Base-by-base conservation (phyloP, 2,797 vertebrate species). In the Malurus leucopterus region DNA sequence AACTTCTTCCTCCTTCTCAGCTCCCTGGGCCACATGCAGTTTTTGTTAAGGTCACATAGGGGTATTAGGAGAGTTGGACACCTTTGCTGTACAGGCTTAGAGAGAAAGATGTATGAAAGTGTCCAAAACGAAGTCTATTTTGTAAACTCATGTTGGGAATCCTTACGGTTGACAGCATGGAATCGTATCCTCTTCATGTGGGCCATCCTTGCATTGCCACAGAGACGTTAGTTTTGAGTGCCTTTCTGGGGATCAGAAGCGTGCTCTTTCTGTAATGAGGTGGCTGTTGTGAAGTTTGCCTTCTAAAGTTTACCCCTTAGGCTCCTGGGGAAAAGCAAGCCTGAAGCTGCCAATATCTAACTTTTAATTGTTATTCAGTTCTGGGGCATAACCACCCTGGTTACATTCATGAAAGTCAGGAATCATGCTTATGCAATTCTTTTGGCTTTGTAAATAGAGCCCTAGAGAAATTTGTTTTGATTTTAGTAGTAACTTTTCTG, bases 331-430 rank as follows among this genome's bases (percentile, higher is more conserved):
- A 84, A 94, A 92, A 89, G 83, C 91, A 93, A 92, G 92, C 94
- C 89, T 53, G 79, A 89, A 94, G 90, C 86, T 91, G 92, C 93
- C 90, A 93, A 75, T 94, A 96, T 87, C 87, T 86, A 23, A 79
- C 77, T 95, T 87, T 86, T 94, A 94, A 95, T 96, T 95, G 93
- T 82, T 89, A 71, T 47, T 91, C 83, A n/a, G 84, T 95, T 95
- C 79, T 89, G 92, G 71, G 88, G 88, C 64, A 91, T 94, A 95
- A 95, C 94, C 90, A 81, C 86, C 38, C 81, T 90, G 80, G 86
- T 88, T 94, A 92, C 51, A 62, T 75, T 91, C 88, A 85, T 93
- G 76, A 91, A 95, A 95, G 71, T 84, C 74, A 67, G 74, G 62
- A 89, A 82, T 91, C 0, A 0, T 79, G 80, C 80, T 93, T 84